Evolutionary conservation across 1,140 invertebrate genomes (phyloP).

Genomic region (Asbolus verrucosus): DNA sequence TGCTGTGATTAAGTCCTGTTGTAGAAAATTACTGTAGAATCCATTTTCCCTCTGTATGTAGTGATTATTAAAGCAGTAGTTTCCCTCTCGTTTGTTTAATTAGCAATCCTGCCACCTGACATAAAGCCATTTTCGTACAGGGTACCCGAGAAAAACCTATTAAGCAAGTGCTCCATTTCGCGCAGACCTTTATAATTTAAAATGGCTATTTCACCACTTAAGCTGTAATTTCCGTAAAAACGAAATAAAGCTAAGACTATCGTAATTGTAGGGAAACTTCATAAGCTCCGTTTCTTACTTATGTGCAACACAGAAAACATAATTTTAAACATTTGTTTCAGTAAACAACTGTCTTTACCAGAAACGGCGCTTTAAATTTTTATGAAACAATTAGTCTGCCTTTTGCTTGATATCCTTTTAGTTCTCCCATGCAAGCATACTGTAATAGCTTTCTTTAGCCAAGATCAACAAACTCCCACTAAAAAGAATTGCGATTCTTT

Average conservation of each 20-base stretch:
- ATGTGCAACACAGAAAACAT: too few species aligned
- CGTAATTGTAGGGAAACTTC: slow-evolving; percentile 37
- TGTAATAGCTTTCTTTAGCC: too few species aligned
- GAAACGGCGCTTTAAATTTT: too few species aligned
- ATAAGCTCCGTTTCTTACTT: slow-evolving; percentile 23
- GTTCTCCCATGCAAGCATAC: too few species aligned
- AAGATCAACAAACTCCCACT: too few species aligned
- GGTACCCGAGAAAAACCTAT: slow-evolving; percentile 25
- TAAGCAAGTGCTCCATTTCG: slow-evolving; percentile 41
- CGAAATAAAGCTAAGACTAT: slow-evolving; percentile 44
- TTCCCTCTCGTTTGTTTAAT: slow-evolving; percentile 27
- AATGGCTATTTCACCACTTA: slow-evolving; percentile 45
- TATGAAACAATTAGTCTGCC: too few species aligned
- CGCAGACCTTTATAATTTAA: slow-evolving; percentile 46
- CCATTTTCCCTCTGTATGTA: slow-evolving; percentile 3
- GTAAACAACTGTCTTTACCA: too few species aligned
- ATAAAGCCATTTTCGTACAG: slow-evolving; percentile 26
- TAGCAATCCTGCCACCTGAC: slow-evolving; percentile 21
- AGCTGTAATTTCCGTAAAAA: slow-evolving; percentile 47
- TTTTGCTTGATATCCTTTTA: too few species aligned
- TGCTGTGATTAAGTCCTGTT: too few species aligned
- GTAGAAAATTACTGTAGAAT: not conserved
- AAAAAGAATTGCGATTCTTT: too few species aligned
- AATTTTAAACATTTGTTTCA: too few species aligned
- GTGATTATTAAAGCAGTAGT: slow-evolving; percentile 17